Evolutionary conservation across 2,797 vertebrate genomes (phyloP).

Genomic region (Microchirus variegatus): DNA sequence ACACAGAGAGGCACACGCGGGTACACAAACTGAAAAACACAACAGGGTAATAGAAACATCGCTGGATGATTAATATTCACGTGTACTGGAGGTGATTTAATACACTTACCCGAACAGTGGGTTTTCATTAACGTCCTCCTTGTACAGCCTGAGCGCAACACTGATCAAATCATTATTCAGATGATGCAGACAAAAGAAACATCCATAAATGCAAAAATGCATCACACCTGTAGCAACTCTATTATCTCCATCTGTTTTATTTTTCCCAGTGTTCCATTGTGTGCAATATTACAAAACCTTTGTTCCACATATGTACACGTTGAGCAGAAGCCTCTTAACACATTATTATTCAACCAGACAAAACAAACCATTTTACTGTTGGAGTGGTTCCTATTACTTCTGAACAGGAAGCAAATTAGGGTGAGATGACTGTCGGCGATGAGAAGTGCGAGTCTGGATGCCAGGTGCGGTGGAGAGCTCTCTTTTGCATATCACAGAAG

Average conservation of each 20-base stretch:
- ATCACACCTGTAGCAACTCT: slow-evolving; percentile 68
- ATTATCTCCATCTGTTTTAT: slow-evolving; percentile 46
- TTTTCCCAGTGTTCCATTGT: slow-evolving; percentile 48
- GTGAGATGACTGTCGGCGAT: slow-evolving; percentile 62
- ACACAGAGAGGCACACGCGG: background rate
- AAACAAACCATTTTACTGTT: slow-evolving; percentile 73
- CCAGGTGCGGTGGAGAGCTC: slow-evolving; percentile 76
- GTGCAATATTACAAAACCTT: slow-evolving; percentile 50
- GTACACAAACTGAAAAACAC: slow-evolving; percentile 12
- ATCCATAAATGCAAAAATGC: slow-evolving; percentile 35
- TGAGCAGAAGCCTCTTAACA: slow-evolving; percentile 40
- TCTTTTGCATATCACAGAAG: slow-evolving; percentile 85
- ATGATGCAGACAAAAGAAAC: slow-evolving; percentile 41
- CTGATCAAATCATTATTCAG: slow-evolving; percentile 36
- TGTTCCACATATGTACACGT: slow-evolving; percentile 54
- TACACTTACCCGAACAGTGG: slow-evolving; percentile 41
- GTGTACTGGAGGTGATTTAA: slow-evolving; percentile 54
- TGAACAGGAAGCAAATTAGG: slow-evolving; percentile 72
- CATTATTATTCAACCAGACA: slow-evolving; percentile 72
- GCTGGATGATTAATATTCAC: slow-evolving; percentile 66
- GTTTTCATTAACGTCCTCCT: slow-evolving; percentile 31
- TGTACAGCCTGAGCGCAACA: slow-evolving; percentile 13
- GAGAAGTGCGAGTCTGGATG: slow-evolving; percentile 69
- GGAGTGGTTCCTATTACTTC: slow-evolving; percentile 78
- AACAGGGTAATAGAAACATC: slow-evolving; percentile 47